A percentile compares a stretch with the other conserved stretches of the same genome.
Evolutionary conservation across 2,113 vertebrate genomes (phyloP).

Genomic region (Silurus meridionalis): DNA sequence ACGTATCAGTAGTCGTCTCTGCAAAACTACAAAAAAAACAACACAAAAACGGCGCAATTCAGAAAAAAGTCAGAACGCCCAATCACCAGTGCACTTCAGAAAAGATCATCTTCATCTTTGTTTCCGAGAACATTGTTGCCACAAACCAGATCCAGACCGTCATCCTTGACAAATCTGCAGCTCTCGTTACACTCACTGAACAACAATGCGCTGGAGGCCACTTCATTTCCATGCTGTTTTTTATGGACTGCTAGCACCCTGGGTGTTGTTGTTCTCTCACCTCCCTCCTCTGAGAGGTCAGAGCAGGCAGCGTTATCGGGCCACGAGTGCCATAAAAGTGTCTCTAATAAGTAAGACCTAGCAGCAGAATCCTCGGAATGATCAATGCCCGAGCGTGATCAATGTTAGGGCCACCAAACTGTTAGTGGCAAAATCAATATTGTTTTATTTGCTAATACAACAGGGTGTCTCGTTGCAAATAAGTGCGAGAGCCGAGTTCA

Average conservation of each 20-base stretch:
- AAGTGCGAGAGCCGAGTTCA: conserved; percentile 68
- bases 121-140: background rate
- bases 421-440: conserved; percentile 78
- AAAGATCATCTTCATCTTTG: background rate
- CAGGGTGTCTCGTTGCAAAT: conserved; percentile 76
- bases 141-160: background rate
- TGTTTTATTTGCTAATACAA: conserved; percentile 81
- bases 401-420: conserved; percentile 71
- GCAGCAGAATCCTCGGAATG: conserved; percentile 72
- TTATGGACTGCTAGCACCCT: conserved; percentile 20
- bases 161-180: background rate
- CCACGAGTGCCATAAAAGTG: conserved; percentile 67
- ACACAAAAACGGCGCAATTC: background rate
- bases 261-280: conserved; percentile 11
- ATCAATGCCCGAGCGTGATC: conserved; percentile 78
- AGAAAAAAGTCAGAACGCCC: background rate
- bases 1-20: background rate
- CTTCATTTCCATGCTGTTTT: conserved; percentile 19
- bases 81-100: background rate
- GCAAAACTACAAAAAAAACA: background rate
- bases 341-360: conserved; percentile 72
- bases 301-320: conserved; percentile 58
- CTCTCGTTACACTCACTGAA: background rate
- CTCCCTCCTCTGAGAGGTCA: conserved; percentile 63
- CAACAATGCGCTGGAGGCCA: background rate